Evolutionary conservation across 2,888 invertebrate species (phyloP).

Genomic region (Fragum whitleyi): DNA sequence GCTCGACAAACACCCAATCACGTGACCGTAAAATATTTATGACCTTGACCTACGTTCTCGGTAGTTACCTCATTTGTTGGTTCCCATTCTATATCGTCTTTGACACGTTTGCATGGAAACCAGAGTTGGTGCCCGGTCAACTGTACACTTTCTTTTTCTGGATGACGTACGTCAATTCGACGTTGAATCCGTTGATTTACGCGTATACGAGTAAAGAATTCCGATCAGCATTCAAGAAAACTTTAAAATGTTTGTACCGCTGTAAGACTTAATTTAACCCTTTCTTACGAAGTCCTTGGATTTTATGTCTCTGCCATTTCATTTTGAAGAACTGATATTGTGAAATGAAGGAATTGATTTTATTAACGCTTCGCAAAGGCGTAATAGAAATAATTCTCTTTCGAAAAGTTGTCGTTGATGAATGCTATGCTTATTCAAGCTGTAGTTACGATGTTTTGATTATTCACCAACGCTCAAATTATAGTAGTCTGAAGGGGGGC

Average conservation of each 20-base stretch:
- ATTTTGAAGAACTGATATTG: no score
- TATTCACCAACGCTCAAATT: no score
- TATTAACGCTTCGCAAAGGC: no score
- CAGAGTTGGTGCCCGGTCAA: conserved; percentile 63
- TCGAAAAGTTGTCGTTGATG: no score
- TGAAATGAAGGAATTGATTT: no score
- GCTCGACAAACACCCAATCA: neutral
- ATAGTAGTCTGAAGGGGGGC: no score
- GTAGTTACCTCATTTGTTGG: conserved; percentile 66
- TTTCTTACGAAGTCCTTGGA: no score
- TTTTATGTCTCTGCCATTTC: no score
- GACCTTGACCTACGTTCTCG: conserved; percentile 63
- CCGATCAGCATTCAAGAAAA: conserved; percentile 55
- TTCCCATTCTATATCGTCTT: conserved; percentile 68
- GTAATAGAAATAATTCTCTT: no score
- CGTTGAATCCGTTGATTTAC: conserved; percentile 68
- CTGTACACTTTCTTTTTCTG: conserved; percentile 68
- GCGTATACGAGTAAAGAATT: conserved; percentile 68
- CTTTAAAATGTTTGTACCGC: conserved; percentile 42
- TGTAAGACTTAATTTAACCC: conserved; percentile 11
- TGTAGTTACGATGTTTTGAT: no score
- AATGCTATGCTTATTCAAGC: no score
- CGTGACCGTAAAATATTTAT: conserved; percentile 63
- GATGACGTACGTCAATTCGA: conserved; percentile 69
- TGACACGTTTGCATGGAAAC: conserved; percentile 67